Evolutionary conservation across 2,888 invertebrate genomes (phyloP).

Genomic region (Caradrina clavipalpis): DNA sequence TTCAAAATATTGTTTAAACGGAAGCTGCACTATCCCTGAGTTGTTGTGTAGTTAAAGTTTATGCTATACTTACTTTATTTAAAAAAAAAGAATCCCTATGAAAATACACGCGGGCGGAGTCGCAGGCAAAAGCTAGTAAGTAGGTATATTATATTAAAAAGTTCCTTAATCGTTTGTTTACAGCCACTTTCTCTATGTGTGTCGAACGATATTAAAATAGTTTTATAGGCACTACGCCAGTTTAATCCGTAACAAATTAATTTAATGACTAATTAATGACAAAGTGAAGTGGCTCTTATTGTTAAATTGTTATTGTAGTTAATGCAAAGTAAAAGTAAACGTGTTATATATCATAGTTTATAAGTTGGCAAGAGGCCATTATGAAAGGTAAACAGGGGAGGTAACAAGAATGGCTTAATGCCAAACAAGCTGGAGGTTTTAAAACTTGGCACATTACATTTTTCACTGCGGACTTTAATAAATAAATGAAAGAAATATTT

Average conservation of each 20-base stretch:
- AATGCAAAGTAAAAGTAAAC: slow-evolving; percentile 49
- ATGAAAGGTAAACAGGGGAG: slow-evolving; percentile 64
- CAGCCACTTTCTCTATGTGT: slow-evolving; percentile 8
- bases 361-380: slow-evolving; percentile 65
- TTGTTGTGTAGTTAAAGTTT: no score
- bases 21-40: no score
- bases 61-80: no score
- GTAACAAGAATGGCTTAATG: slow-evolving; percentile 68
- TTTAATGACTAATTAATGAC: slow-evolving; percentile 17
- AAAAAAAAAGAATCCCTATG: no score
- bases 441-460: slow-evolving; percentile 61
- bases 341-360: slow-evolving; percentile 42
- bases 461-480: slow-evolving; percentile 45
- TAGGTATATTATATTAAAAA: not conserved
- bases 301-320: slow-evolving; percentile 31
- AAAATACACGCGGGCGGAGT: no score
- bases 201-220: slow-evolving; percentile 17
- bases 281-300: slow-evolving; percentile 23
- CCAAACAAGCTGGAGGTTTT: slow-evolving; percentile 63
- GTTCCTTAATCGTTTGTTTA: slow-evolving; percentile 4
- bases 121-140: no score
- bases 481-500: slow-evolving; percentile 13
- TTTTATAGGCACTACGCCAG: slow-evolving; percentile 8
- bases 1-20: no score
- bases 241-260: slow-evolving; percentile 2